Percentiles rank a stretch among this genome's conserved stretches.
These are phyloP conservation scores for Todiramphus chloris DNA, from an alignment of 2,113 vertebrate genomes.

Conservation along the genomic window DNA sequence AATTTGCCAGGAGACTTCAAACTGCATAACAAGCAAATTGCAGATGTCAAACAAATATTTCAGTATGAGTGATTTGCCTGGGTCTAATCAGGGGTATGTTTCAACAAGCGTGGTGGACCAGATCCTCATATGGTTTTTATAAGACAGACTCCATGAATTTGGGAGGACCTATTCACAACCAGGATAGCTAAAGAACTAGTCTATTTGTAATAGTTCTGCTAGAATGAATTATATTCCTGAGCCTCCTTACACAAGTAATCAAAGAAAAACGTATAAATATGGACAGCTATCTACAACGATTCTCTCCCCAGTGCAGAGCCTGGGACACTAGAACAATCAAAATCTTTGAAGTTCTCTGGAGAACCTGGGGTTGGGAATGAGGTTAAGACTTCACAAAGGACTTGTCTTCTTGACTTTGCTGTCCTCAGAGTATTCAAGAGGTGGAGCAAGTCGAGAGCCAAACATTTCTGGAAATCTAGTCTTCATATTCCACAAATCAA, in stretches of 20 bases:
- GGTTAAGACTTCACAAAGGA: background rate
- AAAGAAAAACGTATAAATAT: background rate
- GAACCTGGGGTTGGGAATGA: background rate
- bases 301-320: background rate
- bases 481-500: background rate
- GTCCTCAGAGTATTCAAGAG: background rate
- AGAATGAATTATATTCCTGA: background rate
- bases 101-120: background rate
- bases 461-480: background rate
- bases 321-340: background rate
- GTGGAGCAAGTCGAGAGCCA: background rate
- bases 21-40: background rate
- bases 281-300: background rate
- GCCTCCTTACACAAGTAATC: background rate
- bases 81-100: background rate
- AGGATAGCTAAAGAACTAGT: background rate
- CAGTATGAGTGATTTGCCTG: background rate
- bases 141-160: background rate
- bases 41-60: slow-evolving; percentile 11
- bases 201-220: background rate
- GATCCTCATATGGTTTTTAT: slow-evolving; percentile 3
- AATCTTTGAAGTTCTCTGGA: background rate
- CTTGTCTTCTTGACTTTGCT: background rate
- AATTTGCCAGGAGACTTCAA: background rate
- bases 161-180: background rate